Conservation (phyloP, 1,140 invertebrate species). For the Sinonovacula constricta region DNA sequence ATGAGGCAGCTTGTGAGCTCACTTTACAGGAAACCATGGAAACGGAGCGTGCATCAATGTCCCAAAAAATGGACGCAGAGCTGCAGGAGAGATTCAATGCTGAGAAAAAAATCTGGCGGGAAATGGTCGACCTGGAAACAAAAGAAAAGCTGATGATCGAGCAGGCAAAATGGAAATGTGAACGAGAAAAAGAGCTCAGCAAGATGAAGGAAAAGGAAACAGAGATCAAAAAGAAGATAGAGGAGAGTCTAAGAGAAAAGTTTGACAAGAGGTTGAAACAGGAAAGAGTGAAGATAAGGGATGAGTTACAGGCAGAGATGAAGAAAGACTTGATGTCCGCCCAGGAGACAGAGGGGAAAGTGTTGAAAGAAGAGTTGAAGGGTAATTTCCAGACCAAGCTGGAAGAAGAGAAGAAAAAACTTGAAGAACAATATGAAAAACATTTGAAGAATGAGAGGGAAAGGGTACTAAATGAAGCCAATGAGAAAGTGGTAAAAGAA, state of each 20-base stretch:
- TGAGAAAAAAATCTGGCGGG: slow-evolving; percentile 37
- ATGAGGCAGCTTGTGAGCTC: slow-evolving; percentile 31
- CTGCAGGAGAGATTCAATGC: slow-evolving; percentile 28
- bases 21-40: slow-evolving; percentile 17
- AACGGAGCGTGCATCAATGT: slow-evolving; percentile 12
- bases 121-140: slow-evolving; percentile 34
- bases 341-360: background rate
- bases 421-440: no score
- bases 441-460: background rate
- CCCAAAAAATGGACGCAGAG: slow-evolving; percentile 36
- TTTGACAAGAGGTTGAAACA: slow-evolving; percentile 28
- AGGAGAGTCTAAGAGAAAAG: slow-evolving; percentile 20
- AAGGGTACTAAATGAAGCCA: background rate
- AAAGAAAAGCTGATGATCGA: slow-evolving; percentile 40
- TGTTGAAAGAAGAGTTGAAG: background rate
- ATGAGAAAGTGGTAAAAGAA: background rate
- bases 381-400: background rate
- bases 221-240: slow-evolving; percentile 15
- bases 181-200: slow-evolving; percentile 32
- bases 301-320: background rate
- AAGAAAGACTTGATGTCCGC: background rate
- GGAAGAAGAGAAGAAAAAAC: background rate
- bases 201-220: slow-evolving; percentile 35
- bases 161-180: slow-evolving; percentile 39
- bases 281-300: background rate